These are phyloP conservation scores for Auanema freiburgensis DNA, from an alignment of 2,888 invertebrate species.

Conservation along the genomic window DNA sequence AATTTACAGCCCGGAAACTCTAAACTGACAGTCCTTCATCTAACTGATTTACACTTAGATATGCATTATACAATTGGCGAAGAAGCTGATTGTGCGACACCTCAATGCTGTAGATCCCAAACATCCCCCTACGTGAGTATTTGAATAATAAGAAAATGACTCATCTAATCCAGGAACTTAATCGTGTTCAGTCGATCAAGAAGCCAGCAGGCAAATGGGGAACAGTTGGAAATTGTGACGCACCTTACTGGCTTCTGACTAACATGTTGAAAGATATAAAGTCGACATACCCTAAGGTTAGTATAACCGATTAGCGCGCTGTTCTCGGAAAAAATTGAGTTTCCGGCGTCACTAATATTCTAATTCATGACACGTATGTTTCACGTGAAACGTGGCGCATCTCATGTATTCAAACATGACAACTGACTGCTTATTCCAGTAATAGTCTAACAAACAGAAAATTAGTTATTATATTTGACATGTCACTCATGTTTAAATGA, in stretches of 20 bases:
- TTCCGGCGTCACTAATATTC: no score
- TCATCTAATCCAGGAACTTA: slow-evolving; percentile 25
- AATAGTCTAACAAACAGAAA: no score
- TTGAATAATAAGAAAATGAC: background rate
- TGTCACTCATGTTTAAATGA: no score
- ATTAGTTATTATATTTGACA: no score
- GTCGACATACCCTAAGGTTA: background rate
- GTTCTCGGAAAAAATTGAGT: no score
- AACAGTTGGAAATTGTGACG: slow-evolving; percentile 51
- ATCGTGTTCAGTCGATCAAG: slow-evolving; percentile 25
- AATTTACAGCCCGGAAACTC: slow-evolving; percentile 33
- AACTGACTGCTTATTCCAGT: no score
- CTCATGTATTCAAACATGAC: no score
- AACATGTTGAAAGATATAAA: slow-evolving; percentile 49
- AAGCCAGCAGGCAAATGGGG: slow-evolving; percentile 50
- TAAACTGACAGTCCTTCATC: slow-evolving; percentile 48
- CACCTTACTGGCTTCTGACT: slow-evolving; percentile 53
- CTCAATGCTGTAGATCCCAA: slow-evolving; percentile 78
- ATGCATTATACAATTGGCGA: slow-evolving; percentile 37
- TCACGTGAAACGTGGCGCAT: no score
- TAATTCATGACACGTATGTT: no score
- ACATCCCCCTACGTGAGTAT: slow-evolving; percentile 24
- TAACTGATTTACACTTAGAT: slow-evolving; percentile 57
- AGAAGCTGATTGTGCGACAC: slow-evolving; percentile 87
- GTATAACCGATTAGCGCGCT: no score